Conservation (phyloP, 2,888 invertebrate species). For the Polymixis lichenea region DNA sequence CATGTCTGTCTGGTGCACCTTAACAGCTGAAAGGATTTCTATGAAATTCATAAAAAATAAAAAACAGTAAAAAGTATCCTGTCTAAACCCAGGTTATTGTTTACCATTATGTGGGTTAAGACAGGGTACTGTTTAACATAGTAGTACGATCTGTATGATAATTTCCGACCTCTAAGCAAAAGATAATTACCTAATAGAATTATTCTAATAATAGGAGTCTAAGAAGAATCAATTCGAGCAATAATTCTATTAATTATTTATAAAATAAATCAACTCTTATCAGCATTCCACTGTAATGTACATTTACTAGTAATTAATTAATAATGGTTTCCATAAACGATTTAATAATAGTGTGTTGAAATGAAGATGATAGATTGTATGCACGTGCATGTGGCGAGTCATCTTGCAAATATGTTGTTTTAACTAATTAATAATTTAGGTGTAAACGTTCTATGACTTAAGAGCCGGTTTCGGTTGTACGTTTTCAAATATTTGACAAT, state of each 20-base stretch:
- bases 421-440: neutral
- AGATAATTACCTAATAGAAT: neutral
- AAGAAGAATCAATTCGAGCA: neutral
- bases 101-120: too few relatives aligned
- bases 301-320: too few relatives aligned
- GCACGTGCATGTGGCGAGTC: neutral
- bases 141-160: too few relatives aligned
- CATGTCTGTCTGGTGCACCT: too few relatives aligned
- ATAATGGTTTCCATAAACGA: too few relatives aligned
- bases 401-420: neutral
- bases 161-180: neutral
- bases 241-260: neutral
- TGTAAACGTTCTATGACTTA: neutral
- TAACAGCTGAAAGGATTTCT: too few relatives aligned
- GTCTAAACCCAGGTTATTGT: too few relatives aligned
- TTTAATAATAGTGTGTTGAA: constrained; percentile 2
- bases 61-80: too few relatives aligned
- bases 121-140: too few relatives aligned
- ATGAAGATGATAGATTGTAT: neutral
- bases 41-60: too few relatives aligned
- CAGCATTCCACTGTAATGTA: neutral
- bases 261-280: neutral
- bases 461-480: neutral
- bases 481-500: neutral
- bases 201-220: neutral